Percentiles rank a stretch among this genome's conserved stretches.
Evolutionary conservation across 2,113 vertebrate genomes (phyloP).

Genomic region (Sarotherodon lohbergeri): DNA sequence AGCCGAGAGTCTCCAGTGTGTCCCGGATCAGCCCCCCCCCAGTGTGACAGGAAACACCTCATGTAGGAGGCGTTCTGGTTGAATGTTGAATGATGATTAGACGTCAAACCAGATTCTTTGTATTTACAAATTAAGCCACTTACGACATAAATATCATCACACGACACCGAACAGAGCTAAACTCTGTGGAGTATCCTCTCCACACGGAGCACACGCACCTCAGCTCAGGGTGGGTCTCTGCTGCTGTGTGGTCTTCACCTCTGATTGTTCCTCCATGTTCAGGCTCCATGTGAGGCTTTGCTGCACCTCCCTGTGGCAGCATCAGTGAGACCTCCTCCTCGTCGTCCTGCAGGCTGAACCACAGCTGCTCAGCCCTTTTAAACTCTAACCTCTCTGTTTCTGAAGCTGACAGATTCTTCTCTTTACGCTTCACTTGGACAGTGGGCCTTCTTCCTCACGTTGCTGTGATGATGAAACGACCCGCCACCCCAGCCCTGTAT

Average conservation of each 20-base stretch:
- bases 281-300: background rate
- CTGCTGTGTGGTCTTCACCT: background rate
- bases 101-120: background rate
- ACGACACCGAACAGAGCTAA: background rate
- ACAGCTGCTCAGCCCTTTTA: background rate
- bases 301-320: background rate
- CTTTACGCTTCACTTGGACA: background rate
- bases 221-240: background rate
- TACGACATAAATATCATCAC: background rate
- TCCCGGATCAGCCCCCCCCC: no score
- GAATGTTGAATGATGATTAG: background rate
- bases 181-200: background rate
- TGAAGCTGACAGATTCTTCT: background rate
- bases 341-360: fast-evolving
- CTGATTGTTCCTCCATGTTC: background rate
- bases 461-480: background rate
- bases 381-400: background rate
- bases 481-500: background rate
- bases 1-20: background rate
- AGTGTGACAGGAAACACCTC: no score
- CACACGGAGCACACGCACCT: background rate
- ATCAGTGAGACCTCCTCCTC: background rate
- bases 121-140: background rate
- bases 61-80: background rate
- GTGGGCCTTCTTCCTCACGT: background rate